phyloP scores from a whole-genome alignment of 2,113 vertebrate species.

The Amphilophus citrinellus region DNA sequence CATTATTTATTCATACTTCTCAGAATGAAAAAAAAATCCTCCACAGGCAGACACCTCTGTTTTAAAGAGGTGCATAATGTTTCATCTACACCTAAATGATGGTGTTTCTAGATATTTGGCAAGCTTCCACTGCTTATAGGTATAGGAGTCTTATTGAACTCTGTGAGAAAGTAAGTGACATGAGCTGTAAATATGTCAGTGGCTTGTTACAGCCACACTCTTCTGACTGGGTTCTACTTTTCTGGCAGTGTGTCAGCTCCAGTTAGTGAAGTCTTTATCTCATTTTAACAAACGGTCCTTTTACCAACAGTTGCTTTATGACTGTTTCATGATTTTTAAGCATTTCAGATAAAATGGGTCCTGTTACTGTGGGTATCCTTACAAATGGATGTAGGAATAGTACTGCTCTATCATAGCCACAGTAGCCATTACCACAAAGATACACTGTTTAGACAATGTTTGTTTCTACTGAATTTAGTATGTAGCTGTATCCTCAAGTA shows the following conservation, averaged over 20 bases:
- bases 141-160: neutral
- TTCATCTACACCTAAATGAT: neutral
- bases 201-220: slow-evolving; percentile 15
- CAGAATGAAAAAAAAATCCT: neutral
- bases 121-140: neutral
- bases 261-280: slow-evolving; percentile 25
- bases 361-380: slow-evolving; percentile 30
- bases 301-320: slow-evolving; percentile 16
- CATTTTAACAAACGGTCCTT: slow-evolving; percentile 8
- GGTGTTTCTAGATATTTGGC: neutral
- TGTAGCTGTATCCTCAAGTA: neutral
- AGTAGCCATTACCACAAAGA: neutral
- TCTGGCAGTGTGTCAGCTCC: slow-evolving; percentile 4
- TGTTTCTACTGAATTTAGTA: neutral
- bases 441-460: neutral
- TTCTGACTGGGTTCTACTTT: neutral
- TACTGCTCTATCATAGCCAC: neutral
- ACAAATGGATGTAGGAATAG: neutral
- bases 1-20: slow-evolving; percentile 3
- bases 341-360: slow-evolving; percentile 7
- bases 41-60: neutral
- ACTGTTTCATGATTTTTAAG: neutral
- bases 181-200: slow-evolving; percentile 27
- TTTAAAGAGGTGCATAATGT: neutral
- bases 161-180: slow-evolving; percentile 6